phyloP scores from a whole-genome alignment of 2,113 vertebrate genomes.

The Carassius carassius region DNA sequence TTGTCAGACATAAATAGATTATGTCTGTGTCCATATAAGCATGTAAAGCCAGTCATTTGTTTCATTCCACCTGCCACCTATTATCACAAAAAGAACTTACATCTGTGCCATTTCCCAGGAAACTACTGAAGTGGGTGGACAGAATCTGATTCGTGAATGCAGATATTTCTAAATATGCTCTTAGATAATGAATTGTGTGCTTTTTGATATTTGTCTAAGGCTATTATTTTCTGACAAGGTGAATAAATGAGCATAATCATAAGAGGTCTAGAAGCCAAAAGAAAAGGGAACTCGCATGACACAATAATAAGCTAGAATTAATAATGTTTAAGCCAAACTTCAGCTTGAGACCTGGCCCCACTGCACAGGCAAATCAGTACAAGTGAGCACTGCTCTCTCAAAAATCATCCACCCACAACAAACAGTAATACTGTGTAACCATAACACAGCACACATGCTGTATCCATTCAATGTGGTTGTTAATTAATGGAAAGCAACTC shows the following conservation, averaged over 20 bases:
- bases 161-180: neutral
- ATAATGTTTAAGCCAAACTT: neutral
- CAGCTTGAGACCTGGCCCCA: neutral
- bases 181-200: neutral
- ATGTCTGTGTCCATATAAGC: neutral
- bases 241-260: neutral
- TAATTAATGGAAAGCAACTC: constrained; percentile 38
- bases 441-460: constrained; percentile 1
- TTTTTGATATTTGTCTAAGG: neutral
- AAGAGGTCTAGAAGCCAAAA: neutral
- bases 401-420: constrained; percentile 26
- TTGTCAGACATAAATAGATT: neutral
- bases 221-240: constrained; percentile 1
- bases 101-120: constrained; percentile 2
- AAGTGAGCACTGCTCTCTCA: constrained; percentile 3
- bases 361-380: neutral
- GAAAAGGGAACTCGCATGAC: neutral
- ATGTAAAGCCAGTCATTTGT: neutral
- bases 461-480: constrained; percentile 2
- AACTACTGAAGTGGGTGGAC: neutral
- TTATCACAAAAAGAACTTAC: neutral
- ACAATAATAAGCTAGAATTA: neutral
- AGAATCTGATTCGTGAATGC: constrained; percentile 1
- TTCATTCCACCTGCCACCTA: neutral
- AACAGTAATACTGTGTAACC: neutral